Evolutionary conservation across 2,113 vertebrate species (phyloP), one percentile per base, ranked within the genome.

Genomic region (Electrona antarctica): DNA sequence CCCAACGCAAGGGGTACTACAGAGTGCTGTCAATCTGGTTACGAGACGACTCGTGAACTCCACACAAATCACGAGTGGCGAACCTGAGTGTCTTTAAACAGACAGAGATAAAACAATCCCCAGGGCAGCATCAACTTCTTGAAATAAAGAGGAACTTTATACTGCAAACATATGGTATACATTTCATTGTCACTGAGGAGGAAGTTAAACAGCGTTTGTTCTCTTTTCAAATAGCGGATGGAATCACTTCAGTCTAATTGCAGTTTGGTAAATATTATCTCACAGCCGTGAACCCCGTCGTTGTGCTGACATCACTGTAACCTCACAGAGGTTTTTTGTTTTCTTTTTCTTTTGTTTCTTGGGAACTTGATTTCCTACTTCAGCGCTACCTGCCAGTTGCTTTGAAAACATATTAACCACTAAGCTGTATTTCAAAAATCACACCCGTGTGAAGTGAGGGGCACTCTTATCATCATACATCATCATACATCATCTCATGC

Each of bases 21-120:
- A 75, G 81, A 67, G 8, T 70, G 79, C 79, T 86, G 79, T 86
- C 74, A 80, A 13, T 80, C 57, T 74, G 79, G 54, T 72, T 41
- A 69, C 58, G 55, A 85, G 76, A 74, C 55, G 1, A 65, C 74
- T 56, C 46, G n/a, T 78, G 73, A 81, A 74, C 73, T 71, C 60
- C 69, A 61, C 73, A 64, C 82, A 84, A 78, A 83, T 80, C 74
- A 68, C 49, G 54, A 76, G 73, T 50, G 73, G 71, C 33, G 57
- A 49, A 21, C 64, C 71, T 79, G n/a, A 49, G 45, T 52, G 54
- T 5, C 60, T 62, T 13, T 4, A 66, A 14, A 8, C 65, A 64
- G 63, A 6, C 49, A 63, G 64, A 75, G 60, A 71, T 71, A 49
- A 57, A 76, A 73, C 29, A 45, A 9, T 61, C 70, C 54, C 50